Conservation (phyloP, 2,797 vertebrate species). For the Hydrophis major region DNA sequence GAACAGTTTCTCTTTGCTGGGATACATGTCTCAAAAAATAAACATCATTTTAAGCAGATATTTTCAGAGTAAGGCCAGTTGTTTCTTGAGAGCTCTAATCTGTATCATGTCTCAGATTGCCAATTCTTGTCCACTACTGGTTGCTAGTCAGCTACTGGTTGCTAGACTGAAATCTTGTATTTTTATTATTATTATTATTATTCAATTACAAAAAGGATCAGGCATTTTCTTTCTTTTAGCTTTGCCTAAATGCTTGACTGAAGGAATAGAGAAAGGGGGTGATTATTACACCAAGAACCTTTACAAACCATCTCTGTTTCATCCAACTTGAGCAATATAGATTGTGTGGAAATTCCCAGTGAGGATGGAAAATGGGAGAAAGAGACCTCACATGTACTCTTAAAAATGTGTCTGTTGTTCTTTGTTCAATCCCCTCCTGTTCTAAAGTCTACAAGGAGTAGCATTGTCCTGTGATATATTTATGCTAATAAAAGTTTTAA, state of each 20-base stretch:
- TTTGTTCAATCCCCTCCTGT: not conserved
- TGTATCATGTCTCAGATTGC: not conserved
- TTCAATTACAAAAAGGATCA: not conserved
- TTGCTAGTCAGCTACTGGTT: not conserved
- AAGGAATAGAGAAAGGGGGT: not conserved
- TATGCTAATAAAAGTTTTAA: not conserved
- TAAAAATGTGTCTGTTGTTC: not conserved
- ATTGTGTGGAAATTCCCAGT: not conserved
- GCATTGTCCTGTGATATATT: not conserved
- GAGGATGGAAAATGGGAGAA: not conserved
- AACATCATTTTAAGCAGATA: not conserved
- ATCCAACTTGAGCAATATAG: not conserved
- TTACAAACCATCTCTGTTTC: not conserved
- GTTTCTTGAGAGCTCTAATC: not conserved
- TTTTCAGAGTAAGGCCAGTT: not conserved
- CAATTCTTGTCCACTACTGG: not conserved
- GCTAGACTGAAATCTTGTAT: not conserved
- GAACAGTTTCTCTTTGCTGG: not conserved
- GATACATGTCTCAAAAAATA: not conserved
- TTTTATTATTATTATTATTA: not conserved
- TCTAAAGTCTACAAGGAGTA: not conserved
- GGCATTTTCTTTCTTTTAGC: not conserved
- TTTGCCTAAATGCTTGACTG: not conserved
- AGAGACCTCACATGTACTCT: not conserved
- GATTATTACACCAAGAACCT: not conserved